Conservation (phyloP, 2,113 vertebrate genomes). For the Bolborhynchus lineola region DNA sequence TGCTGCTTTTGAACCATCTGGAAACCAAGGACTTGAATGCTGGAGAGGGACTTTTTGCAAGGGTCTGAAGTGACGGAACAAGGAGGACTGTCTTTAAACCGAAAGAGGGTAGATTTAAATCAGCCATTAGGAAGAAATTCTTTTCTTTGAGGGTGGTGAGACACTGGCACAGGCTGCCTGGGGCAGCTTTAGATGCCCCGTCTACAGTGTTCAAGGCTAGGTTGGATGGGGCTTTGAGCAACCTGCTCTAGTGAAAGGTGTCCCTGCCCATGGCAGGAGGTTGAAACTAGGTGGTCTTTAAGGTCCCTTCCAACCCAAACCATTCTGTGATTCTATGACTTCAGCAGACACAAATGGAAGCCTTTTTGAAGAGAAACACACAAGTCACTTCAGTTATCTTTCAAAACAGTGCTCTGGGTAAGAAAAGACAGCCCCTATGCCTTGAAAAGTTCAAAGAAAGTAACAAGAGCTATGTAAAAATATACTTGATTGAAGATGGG, state of each 20-base stretch:
- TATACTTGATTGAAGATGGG: neutral
- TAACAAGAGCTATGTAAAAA: neutral
- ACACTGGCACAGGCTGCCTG: neutral
- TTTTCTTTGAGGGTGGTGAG: neutral
- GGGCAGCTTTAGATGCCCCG: neutral
- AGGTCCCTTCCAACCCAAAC: neutral
- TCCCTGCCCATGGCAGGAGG: neutral
- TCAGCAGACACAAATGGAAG: neutral
- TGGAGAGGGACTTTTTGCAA: neutral
- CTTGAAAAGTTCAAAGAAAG: neutral
- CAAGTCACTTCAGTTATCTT: neutral
- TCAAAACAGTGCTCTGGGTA: neutral
- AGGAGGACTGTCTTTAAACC: neutral
- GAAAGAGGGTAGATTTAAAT: neutral
- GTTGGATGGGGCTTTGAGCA: neutral
- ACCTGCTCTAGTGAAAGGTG: neutral
- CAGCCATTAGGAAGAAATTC: neutral
- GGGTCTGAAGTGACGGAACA: neutral
- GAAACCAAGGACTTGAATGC: neutral
- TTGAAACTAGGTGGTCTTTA: neutral
- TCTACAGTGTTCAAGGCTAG: neutral
- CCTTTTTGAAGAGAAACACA: neutral
- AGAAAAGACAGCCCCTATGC: neutral
- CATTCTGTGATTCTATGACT: neutral
- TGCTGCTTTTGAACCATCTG: constrained; percentile 18